Evolutionary conservation across 2,113 vertebrate genomes (phyloP), one percentile per base, ranked within the genome.

Genomic region (Perca fluviatilis): DNA sequence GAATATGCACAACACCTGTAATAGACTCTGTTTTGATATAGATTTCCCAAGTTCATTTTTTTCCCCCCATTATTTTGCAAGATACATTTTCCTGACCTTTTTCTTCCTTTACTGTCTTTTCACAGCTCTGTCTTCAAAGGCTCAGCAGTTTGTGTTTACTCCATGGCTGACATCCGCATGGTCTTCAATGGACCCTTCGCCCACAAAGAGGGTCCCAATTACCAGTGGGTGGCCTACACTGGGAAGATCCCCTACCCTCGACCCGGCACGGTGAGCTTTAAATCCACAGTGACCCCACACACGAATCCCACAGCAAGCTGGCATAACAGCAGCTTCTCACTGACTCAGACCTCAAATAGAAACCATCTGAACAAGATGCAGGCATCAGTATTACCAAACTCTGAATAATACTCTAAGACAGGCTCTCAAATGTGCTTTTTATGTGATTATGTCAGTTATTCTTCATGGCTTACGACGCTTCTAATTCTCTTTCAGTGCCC

Each of bases 221-320:
- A 99, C 92, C 98, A 99, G 91, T 99, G 98, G 98, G 97, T 99
- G 95, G 97, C 98, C 79, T 99, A 97, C 93, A 96, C 96, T 0
- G 98, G 98, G 82, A 99, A 99, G 95, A 99, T 99, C 95, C 98
- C 98, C 9, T 99, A 99, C 77, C 98, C 98, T 30, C 95, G 98
- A 8, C 98, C 98, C 0, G 98, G 98, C 93, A 99, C 98, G 0
- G 98, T 99, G 84, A 97, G 97, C 63, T 66, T 72, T 30, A 65
- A 15, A 33, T 68, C 40, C 71, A 10, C n/a, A n/a, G 21, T 82
- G 71, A 80, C 67, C 74, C 21, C 40, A 58, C 63, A 63, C 60
- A 50, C 18, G 46, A 68, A 73, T 65, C 75, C 46, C 47, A 50
- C 16, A n/a, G 43, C n/a, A 73, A 86, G 53, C 74, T 86, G 69